Conservation (phyloP, 2,888 invertebrate genomes). For the Hyposoter dolosus region DNA sequence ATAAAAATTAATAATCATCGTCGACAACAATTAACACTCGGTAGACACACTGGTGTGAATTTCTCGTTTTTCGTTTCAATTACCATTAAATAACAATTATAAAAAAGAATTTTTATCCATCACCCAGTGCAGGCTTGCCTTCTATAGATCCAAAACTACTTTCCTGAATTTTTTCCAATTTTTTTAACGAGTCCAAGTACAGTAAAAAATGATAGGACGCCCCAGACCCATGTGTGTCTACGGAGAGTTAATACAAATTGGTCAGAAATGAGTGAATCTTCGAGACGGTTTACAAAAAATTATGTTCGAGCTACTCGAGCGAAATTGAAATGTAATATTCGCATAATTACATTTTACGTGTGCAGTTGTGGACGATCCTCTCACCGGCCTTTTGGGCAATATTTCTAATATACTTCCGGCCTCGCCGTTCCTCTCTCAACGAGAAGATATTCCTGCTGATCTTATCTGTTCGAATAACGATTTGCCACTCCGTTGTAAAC, state of each 20-base stretch:
- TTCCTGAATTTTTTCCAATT: no score
- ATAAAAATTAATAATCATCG: not conserved
- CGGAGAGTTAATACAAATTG: no score
- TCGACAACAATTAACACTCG: not conserved
- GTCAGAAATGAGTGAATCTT: no score
- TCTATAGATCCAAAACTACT: no score
- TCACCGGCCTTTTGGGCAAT: slow-evolving; percentile 92
- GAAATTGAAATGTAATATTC: not conserved
- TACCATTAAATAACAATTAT: no score
- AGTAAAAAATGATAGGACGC: no score
- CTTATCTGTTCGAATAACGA: slow-evolving; percentile 93
- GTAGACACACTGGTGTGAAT: no score
- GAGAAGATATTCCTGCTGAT: slow-evolving; percentile 90
- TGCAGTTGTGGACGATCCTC: slow-evolving; percentile 87
- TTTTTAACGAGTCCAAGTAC: no score
- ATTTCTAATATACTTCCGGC: slow-evolving; percentile 92
- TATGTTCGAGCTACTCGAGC: not conserved
- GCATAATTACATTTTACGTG: not conserved
- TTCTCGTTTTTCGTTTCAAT: no score
- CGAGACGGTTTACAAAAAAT: not conserved
- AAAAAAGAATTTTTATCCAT: no score
- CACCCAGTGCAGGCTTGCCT: no score
- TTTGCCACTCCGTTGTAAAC: slow-evolving; percentile 80
- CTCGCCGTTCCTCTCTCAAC: slow-evolving; percentile 92
- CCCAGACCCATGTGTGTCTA: no score